Evolutionary conservation across 2,797 vertebrate species (phyloP).

Genomic region (Artibeus jamaicensis): DNA sequence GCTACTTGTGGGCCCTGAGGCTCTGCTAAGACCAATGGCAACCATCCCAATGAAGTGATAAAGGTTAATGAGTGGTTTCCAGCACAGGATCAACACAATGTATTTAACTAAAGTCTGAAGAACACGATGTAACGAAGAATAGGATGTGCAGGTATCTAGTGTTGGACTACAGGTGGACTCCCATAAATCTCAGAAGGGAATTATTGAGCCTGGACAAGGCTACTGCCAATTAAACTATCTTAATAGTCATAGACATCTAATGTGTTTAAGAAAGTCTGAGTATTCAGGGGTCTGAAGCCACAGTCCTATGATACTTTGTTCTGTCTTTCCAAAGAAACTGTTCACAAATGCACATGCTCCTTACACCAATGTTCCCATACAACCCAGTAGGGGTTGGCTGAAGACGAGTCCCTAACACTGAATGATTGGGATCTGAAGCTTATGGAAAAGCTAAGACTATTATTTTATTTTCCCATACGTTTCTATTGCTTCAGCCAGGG

Average conservation of each 20-base stretch:
- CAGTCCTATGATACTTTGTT: neutral
- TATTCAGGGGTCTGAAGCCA: neutral
- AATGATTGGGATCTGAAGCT: neutral
- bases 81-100: neutral
- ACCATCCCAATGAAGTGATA: neutral
- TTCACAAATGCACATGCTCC: neutral
- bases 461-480: conserved; percentile 51
- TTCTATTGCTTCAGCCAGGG: neutral
- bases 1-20: neutral
- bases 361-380: neutral
- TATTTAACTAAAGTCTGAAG: neutral
- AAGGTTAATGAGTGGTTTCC: neutral
- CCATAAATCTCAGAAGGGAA: neutral
- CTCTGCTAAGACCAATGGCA: neutral
- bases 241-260: neutral
- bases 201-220: neutral
- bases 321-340: conserved; percentile 10
- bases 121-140: neutral
- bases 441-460: conserved; percentile 13
- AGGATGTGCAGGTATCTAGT: neutral
- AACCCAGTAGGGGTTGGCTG: neutral
- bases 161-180: neutral
- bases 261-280: neutral
- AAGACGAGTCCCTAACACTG: neutral
- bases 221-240: neutral